These are phyloP conservation scores for Scomber colias DNA, from an alignment of 2,113 vertebrate species.

Conservation along the genomic window DNA sequence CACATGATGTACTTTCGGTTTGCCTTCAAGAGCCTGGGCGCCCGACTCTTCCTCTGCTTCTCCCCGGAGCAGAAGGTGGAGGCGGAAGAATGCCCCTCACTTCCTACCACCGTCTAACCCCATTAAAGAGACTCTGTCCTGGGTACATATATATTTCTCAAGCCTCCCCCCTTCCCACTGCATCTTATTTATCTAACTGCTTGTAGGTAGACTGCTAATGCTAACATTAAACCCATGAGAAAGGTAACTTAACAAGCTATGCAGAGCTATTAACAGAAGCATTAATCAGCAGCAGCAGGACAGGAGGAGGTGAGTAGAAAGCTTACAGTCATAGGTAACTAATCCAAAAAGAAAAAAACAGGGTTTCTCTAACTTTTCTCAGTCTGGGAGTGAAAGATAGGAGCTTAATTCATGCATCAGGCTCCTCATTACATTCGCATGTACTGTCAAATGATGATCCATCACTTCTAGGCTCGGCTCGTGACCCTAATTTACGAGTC, in stretches of 20 bases:
- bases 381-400: slow-evolving; percentile 5
- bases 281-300: slow-evolving; percentile 40
- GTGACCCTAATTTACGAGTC: neutral
- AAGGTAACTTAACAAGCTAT: slow-evolving; percentile 41
- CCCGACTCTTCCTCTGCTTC: slow-evolving; percentile 89
- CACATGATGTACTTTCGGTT: slow-evolving; percentile 97
- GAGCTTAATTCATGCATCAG: neutral
- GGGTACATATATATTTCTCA: slow-evolving; percentile 39
- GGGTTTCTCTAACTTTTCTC: slow-evolving; percentile 15
- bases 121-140: slow-evolving; percentile 65
- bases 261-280: slow-evolving; percentile 22
- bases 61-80: slow-evolving; percentile 84
- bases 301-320: slow-evolving; percentile 8
- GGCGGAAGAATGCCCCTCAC: slow-evolving; percentile 66
- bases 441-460: slow-evolving; percentile 30
- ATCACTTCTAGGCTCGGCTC: slow-evolving; percentile 11
- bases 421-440: slow-evolving; percentile 9
- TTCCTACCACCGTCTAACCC: slow-evolving; percentile 78
- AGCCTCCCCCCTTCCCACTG: slow-evolving; percentile 31
- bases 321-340: slow-evolving; percentile 17
- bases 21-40: slow-evolving; percentile 91
- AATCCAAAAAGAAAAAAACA: slow-evolving; percentile 15
- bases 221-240: slow-evolving; percentile 13
- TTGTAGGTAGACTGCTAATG: slow-evolving; percentile 51
- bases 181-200: slow-evolving; percentile 54